Percentiles rank a stretch among this genome's conserved stretches.
These are phyloP conservation scores for Lasioglossum zephyrum DNA, from an alignment of 2,888 invertebrate species.

Conservation along the genomic window DNA sequence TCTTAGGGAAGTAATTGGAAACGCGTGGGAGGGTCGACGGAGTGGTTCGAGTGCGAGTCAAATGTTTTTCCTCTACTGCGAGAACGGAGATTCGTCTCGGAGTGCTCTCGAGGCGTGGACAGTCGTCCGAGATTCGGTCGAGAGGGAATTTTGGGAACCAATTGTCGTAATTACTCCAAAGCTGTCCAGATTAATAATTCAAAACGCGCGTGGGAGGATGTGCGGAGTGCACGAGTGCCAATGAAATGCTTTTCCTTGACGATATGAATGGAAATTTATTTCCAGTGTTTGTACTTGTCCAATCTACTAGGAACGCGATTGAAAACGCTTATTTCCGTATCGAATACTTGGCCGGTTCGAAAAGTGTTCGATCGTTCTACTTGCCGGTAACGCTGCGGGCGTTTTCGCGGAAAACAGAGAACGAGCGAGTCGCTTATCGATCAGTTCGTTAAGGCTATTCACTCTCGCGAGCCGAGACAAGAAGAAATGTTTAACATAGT, in stretches of 20 bases:
- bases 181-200: not conserved
- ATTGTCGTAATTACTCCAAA: not conserved
- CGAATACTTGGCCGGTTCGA: not conserved
- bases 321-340: not conserved
- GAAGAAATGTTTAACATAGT: constrained; percentile 34
- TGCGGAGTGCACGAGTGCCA: not conserved
- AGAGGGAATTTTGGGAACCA: not conserved
- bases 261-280: not conserved
- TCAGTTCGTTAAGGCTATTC: constrained; percentile 1
- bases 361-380: not conserved
- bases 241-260: not conserved
- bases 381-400: not conserved
- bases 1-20: not conserved
- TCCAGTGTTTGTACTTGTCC: not conserved
- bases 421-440: not conserved
- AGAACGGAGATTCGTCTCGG: not conserved
- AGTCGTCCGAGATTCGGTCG: not conserved
- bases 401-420: not conserved
- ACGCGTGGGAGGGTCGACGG: not conserved
- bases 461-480: not conserved
- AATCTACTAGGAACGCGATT: not conserved
- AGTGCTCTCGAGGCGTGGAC: not conserved
- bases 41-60: not conserved
- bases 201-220: not conserved
- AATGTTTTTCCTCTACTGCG: not conserved